Evolutionary conservation across 2,113 vertebrate genomes (phyloP), one percentile per base, ranked within the genome.

Genomic region (Salvelinus sp.): DNA sequence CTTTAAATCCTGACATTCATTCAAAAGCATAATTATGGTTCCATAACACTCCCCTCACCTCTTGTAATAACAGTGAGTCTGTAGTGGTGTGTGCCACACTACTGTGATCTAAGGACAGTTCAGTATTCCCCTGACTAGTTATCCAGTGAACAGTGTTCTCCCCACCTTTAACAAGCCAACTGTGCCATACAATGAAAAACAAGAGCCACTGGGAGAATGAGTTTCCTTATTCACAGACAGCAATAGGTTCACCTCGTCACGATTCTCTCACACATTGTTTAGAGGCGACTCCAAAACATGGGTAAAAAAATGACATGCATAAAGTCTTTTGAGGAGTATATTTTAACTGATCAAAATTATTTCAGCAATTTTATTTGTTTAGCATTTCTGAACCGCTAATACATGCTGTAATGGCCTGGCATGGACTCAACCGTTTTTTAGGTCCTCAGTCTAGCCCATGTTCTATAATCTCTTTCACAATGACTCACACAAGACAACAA

Each of bases 401-500:
- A 54, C 50, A 54, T 16, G 9, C 38, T 44, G 38, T 44, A 9
- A 44, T 44, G 38, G 9, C 2, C n/a, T n/a, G n/a, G n/a, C 16
- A 54, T 18, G 12, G 3, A 54, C 1, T 18, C 50, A 54, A 18
- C 12, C 0, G 14, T 4, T 54, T 18, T 18, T 18, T 57, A 57
- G 16, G 16, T 20, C 54, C 13, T 82, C 54, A 54, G 72, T 67
- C 79, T 77, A 74, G 77, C 74, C 75, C 44, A 76, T 79, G 81
- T 82, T 89, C 85, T 80, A 83, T 89, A 81, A 81, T 85, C 38
- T 22, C 72, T 76, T 82, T 84, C 27, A 78, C 83, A 80, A 76
- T 77, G 73, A 79, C 83, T 87, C 74, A 89, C 86, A 90, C 88
- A 54, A 89, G 88, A 75, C 82, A 27, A 70, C 79, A 78, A 63